A percentile compares a stretch with the other conserved stretches of the same genome.
phyloP scores from a whole-genome alignment of 2,113 vertebrate species.

The Serinus canaria region DNA sequence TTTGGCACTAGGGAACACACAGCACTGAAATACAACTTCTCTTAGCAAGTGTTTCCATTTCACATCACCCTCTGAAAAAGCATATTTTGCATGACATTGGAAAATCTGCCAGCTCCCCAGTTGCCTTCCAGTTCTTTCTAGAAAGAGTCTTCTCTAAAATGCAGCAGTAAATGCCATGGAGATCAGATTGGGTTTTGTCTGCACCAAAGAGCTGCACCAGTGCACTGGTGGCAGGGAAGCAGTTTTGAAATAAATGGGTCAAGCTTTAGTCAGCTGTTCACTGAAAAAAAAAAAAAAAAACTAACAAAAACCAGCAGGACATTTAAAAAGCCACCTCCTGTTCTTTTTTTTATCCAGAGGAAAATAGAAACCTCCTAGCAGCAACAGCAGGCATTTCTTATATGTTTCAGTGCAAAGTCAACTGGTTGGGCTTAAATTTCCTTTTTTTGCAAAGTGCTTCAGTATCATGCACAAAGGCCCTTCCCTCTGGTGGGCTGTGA shows the following conservation, averaged over 20 bases:
- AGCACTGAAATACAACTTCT: not conserved
- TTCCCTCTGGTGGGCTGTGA: not conserved
- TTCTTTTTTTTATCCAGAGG: not conserved
- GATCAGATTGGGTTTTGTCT: not conserved
- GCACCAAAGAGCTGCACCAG: not conserved
- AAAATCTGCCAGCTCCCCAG: not conserved
- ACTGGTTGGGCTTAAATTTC: not conserved
- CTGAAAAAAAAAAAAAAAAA: not conserved
- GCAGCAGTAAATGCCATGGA: not conserved
- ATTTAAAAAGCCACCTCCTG: not conserved
- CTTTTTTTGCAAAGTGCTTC: not conserved
- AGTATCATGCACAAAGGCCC: not conserved
- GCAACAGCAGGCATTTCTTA: not conserved
- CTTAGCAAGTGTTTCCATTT: not conserved
- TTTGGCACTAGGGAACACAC: not conserved
- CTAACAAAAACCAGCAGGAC: not conserved
- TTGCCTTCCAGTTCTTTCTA: not conserved
- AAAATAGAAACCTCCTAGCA: not conserved
- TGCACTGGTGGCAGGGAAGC: not conserved
- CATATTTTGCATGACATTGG: not conserved
- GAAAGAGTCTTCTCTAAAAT: not conserved
- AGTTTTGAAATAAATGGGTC: constrained; percentile 18
- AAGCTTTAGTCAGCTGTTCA: not conserved
- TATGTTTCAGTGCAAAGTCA: not conserved
- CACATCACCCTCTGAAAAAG: not conserved